A percentile compares a stretch with the other conserved stretches of the same genome.
Evolutionary conservation across 2,113 vertebrate genomes (phyloP).

Genomic region (Tetrao urogallus): DNA sequence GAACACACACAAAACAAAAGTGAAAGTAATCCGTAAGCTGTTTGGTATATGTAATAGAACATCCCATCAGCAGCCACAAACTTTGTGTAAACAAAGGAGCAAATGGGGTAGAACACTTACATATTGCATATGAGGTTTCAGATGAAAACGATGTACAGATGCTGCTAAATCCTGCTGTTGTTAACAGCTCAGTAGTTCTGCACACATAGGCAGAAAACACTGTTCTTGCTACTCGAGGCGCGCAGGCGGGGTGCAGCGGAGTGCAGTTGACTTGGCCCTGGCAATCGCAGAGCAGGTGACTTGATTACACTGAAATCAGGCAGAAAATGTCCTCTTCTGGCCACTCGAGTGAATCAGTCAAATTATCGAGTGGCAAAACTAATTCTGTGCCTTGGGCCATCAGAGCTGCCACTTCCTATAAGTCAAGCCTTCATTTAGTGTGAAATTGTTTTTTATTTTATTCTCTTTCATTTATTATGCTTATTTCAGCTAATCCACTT

Average conservation of each 20-base stretch:
- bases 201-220: neutral
- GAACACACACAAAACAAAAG: neutral
- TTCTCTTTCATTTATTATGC: constrained; percentile 87
- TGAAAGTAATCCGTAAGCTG: neutral
- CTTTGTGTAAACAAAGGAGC: neutral
- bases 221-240: neutral
- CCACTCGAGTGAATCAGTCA: constrained; percentile 85
- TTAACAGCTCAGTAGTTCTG: neutral
- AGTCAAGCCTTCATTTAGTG: constrained; percentile 83
- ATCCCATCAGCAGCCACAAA: neutral
- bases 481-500: constrained; percentile 81
- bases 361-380: constrained; percentile 86
- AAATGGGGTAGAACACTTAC: neutral
- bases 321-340: constrained; percentile 86
- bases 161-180: neutral
- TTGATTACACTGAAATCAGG: constrained; percentile 84
- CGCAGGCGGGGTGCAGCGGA: neutral
- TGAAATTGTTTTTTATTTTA: constrained; percentile 83
- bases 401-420: constrained; percentile 86
- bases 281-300: constrained; percentile 79
- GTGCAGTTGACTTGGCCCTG: constrained; percentile 62
- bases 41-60: neutral
- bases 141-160: neutral
- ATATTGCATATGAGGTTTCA: neutral
- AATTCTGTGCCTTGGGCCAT: constrained; percentile 80